A percentile compares a stretch with the other conserved stretches of the same genome.
Conservation (phyloP, 2,797 vertebrate species). For the Enteromius paludinosus region DNA sequence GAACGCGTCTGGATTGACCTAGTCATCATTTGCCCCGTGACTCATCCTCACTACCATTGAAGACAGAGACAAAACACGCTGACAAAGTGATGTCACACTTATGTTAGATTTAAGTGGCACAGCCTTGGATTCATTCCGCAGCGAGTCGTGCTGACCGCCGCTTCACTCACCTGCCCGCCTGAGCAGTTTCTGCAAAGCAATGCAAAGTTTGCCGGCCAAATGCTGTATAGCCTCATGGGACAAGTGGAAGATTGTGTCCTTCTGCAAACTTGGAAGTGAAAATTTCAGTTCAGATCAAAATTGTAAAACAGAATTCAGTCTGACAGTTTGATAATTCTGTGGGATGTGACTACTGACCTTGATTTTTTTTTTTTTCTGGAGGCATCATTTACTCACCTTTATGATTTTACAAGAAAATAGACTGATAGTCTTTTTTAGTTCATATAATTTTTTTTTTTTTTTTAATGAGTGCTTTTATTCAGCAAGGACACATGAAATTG, state of each 20-base stretch:
- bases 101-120: constrained; percentile 5
- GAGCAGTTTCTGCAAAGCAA: neutral
- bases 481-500: neutral
- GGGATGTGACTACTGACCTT: neutral
- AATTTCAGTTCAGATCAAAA: neutral
- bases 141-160: neutral
- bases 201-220: constrained; percentile 9
- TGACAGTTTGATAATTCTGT: neutral
- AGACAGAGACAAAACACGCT: constrained; percentile 26
- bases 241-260: neutral
- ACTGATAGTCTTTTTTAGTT: neutral
- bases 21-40: neutral
- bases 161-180: constrained; percentile 14
- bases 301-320: neutral
- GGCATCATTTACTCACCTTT: neutral
- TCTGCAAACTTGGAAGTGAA: neutral
- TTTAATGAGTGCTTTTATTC: neutral
- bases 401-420: neutral
- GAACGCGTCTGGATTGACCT: neutral
- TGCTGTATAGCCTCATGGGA: neutral
- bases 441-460: neutral
- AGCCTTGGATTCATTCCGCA: neutral
- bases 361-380: neutral
- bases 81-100: constrained; percentile 15
- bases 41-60: constrained; percentile 3